Base-by-base conservation (phyloP, 2,888 invertebrate genomes). In the Scotopteryx bipunctaria region DNA sequence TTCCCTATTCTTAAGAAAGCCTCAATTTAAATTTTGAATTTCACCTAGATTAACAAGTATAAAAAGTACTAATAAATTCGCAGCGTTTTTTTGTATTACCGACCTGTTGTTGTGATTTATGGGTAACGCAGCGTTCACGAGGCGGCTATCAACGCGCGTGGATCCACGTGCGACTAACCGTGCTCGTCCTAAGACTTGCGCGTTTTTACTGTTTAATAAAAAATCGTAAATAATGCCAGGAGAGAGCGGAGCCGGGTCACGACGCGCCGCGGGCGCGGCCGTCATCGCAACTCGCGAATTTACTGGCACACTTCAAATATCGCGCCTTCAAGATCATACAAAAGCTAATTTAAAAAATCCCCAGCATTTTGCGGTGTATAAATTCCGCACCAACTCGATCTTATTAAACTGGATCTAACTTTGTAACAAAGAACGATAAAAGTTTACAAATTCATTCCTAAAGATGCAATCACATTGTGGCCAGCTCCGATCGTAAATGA, bases 181-280 rank as follows among this genome's bases (percentile, higher is more conserved):
- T 80, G 81, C 73, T 17, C 36, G 55, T 56, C 48, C 75, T 71
- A 85, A 78, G 77, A 82, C 85, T 87, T 79, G 82, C 86, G 80
- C 81, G 81, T 86, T 88, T 88, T 88, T 86, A 83, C 81, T 73
- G 76, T 76, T 76, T 80, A 82, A 84, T 85, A 88, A 87, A 44
- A 88, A 87, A 86, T 85, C 81, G 81, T 85, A 85, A 85, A 86
- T 86, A 86, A 84, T 76, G 73, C 78, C 77, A 81, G 78, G 78
- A 71, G 75, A 82, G 77, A 75, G 76, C 76, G 70, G 68, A 76
- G 82, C 71, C 79, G 67, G 84, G 87, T 89, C 88, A 89, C 89
- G 88, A 87, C 65, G 73, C 67, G 88, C 88, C 82, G 63, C 74
- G 64, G 82, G 88, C 79, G 55, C 57, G 64, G 69, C 83, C 86